Evolutionary conservation across 2,113 vertebrate genomes (phyloP).

Genomic region (Callipepla californica): DNA sequence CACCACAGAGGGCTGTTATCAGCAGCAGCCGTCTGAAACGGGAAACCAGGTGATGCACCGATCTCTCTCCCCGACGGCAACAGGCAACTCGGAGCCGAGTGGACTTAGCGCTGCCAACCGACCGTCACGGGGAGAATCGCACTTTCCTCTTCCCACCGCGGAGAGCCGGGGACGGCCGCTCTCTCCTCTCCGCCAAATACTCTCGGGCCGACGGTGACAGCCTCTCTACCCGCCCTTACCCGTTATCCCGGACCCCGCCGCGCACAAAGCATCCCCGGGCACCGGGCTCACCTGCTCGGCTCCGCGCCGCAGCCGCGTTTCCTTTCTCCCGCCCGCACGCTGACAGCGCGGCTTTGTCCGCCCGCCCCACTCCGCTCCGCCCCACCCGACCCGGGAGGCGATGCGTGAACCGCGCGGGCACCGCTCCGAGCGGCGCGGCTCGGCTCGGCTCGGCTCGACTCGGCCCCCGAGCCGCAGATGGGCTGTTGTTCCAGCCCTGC

Average conservation of each 20-base stretch:
- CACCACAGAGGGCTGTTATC: background rate
- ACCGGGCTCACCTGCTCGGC: conserved; percentile 20
- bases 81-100: too few species aligned
- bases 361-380: conserved; percentile 54
- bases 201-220: background rate
- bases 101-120: background rate
- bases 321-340: conserved; percentile 20
- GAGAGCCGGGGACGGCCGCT: background rate
- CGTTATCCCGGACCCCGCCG: too few species aligned
- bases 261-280: background rate
- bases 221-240: too few species aligned
- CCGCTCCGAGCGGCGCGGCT: background rate
- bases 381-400: conserved; percentile 59
- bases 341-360: conserved; percentile 77
- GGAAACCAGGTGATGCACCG: background rate
- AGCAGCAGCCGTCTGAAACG: background rate
- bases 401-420: conserved; percentile 5
- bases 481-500: background rate
- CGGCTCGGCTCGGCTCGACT: background rate
- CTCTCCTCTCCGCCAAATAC: background rate
- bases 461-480: background rate
- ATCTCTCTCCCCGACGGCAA: background rate
- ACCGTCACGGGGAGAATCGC: background rate
- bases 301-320: conserved; percentile 16
- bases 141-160: too few species aligned